These are phyloP conservation scores for Leptinotarsa rubiginosa DNA, from an alignment of 2,888 invertebrate species.

Conservation along the genomic window DNA sequence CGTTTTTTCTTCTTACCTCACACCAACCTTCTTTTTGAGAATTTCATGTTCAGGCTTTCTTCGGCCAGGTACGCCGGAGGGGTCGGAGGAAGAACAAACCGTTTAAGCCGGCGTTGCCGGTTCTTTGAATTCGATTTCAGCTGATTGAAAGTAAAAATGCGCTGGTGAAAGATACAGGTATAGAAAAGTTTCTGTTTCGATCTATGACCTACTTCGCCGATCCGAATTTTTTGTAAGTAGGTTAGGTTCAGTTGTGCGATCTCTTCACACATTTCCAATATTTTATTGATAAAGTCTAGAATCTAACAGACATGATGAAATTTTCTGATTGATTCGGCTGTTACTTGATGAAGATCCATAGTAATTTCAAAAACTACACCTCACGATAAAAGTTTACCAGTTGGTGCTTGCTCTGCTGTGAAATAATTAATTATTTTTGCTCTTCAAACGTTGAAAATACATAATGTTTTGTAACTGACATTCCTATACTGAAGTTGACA, in stretches of 20 bases:
- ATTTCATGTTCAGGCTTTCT: slow-evolving; percentile 52
- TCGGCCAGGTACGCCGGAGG: slow-evolving; percentile 58
- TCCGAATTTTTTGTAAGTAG: background rate
- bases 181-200: slow-evolving; percentile 8
- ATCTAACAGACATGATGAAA: no score
- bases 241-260: background rate
- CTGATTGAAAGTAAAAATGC: slow-evolving; percentile 37
- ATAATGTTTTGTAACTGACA: no score
- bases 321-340: no score
- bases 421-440: no score
- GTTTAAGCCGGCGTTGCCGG: slow-evolving; percentile 50
- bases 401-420: no score
- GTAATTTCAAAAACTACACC: no score
- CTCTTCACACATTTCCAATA: background rate
- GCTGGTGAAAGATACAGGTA: background rate
- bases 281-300: no score
- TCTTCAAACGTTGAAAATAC: no score
- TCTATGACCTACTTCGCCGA: background rate
- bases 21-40: slow-evolving; percentile 26
- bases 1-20: slow-evolving; percentile 20
- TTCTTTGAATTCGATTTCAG: slow-evolving; percentile 39
- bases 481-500: no score
- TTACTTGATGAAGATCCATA: no score
- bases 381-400: no score
- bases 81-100: slow-evolving; percentile 56